Evolutionary conservation across 1,140 invertebrate species (phyloP).

Genomic region (Tetraneura akinire): DNA sequence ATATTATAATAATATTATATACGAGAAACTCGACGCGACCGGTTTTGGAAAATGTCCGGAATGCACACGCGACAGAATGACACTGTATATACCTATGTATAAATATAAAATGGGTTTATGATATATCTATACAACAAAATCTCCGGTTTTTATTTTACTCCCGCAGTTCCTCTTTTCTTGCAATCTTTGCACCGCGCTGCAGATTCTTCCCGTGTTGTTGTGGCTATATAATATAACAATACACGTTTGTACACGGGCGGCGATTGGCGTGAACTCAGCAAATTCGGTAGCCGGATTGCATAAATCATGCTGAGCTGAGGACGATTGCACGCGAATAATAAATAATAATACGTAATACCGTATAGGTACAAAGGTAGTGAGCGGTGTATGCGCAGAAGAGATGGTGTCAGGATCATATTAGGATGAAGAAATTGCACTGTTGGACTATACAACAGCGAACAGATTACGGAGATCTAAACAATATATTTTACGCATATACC

Average conservation of each 20-base stretch:
- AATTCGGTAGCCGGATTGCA: conserved; percentile 36
- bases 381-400: not conserved
- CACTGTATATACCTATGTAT: too few species aligned
- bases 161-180: not conserved
- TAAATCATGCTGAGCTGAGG: conserved; percentile 12
- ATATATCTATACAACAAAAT: too few species aligned
- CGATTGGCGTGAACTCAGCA: conserved; percentile 26
- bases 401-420: too few species aligned
- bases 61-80: not conserved
- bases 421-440: too few species aligned
- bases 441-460: too few species aligned
- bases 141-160: too few species aligned
- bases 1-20: too few species aligned
- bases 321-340: not conserved
- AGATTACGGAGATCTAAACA: too few species aligned
- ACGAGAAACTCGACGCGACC: conserved; percentile 14
- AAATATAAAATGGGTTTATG: too few species aligned
- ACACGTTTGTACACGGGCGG: not conserved
- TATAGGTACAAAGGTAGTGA: not conserved
- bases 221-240: not conserved
- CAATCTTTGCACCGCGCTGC: not conserved
- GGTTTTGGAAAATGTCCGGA: conserved; percentile 39
- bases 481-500: too few species aligned
- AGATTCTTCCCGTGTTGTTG: not conserved
- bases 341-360: too few species aligned